Evolutionary conservation across 2,888 invertebrate genomes (phyloP), one percentile per base, ranked within the genome.

Genomic region (Pimpla rufipes): DNA sequence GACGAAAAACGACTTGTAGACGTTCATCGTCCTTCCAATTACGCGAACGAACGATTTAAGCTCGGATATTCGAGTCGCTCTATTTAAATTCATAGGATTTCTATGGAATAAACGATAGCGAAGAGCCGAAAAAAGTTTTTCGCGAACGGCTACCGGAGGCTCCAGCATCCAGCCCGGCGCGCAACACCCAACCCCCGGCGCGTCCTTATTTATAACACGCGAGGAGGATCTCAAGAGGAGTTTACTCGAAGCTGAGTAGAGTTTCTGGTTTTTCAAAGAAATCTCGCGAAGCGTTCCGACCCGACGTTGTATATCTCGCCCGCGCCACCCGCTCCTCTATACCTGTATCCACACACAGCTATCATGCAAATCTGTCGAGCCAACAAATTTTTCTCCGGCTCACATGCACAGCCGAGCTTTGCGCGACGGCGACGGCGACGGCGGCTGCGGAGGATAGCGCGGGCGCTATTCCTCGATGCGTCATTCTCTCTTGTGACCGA

Each of bases 321-420:
- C 35, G 18, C 35, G 59, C 29, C 18, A 45, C 64, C 52, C 4
- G 18, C 29, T 45, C 35, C 23, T 55, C 21, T 13, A 55, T 55
- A 21, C 23, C 13, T 52, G 18, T 21, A 40, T 64, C 16, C 21
- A 40, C 57, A 73, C 35, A 35, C n/a, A 55, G 50, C 66, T 68
- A 73, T 80, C 67, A 80, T 79, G 79, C 67, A 74, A 80, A 80
- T 80, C 79, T 66, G 74, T 73, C 74, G 74, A 79, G 71, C 68
- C 68, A 81, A 70, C 70, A 81, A 81, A 81, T 64, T 76, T 76
- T 62, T 76, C 70, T 50, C 11, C 64, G 16, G 23, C 21, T 47
- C 40, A 35, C 62, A 40, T 16, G 23, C 67, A 37, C 18, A 52
- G 16, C n/a, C 55, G 23, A 71, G 23, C 35, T 37, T 11, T 8